These are phyloP conservation scores for Heliconius aoede DNA, from an alignment of 2,888 invertebrate species.

Conservation along the genomic window DNA sequence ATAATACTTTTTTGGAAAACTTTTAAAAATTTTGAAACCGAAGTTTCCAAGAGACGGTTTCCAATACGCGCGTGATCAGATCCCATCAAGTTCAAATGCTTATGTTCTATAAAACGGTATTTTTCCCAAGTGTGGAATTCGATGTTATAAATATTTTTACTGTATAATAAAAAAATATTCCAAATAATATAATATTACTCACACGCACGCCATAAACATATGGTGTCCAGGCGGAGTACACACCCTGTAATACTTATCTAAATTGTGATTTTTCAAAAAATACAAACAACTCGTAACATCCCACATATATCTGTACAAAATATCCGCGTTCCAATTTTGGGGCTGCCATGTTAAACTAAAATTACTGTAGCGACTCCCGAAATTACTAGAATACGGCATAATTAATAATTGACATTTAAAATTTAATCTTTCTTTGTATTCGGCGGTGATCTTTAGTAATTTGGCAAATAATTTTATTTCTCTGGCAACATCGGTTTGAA, in stretches of 20 bases:
- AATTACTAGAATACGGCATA: slow-evolving; percentile 71
- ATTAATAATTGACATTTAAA: slow-evolving; percentile 85
- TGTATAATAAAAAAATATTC: neutral
- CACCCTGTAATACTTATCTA: slow-evolving; percentile 86
- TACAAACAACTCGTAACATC: slow-evolving; percentile 86
- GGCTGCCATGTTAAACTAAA: slow-evolving; percentile 54
- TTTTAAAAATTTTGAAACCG: neutral
- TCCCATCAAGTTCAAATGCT: no score
- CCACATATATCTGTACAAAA: slow-evolving; percentile 84
- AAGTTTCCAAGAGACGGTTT: no score
- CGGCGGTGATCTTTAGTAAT: slow-evolving; percentile 85
- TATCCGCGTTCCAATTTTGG: slow-evolving; percentile 61
- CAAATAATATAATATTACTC: slow-evolving; percentile 58
- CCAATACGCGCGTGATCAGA: no score
- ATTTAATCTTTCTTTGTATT: slow-evolving; percentile 85
- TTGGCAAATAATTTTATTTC: slow-evolving; percentile 86
- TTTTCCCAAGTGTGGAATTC: no score
- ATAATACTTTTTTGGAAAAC: neutral
- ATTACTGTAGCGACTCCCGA: slow-evolving; percentile 49
- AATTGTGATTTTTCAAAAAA: slow-evolving; percentile 83
- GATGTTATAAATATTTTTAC: neutral
- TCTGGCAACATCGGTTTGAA: slow-evolving; percentile 83
- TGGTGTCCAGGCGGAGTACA: slow-evolving; percentile 86
- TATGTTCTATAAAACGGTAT: no score
- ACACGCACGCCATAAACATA: slow-evolving; percentile 85